These are phyloP conservation scores for Fragum fragum DNA, from an alignment of 2,888 invertebrate genomes.

Conservation along the genomic window DNA sequence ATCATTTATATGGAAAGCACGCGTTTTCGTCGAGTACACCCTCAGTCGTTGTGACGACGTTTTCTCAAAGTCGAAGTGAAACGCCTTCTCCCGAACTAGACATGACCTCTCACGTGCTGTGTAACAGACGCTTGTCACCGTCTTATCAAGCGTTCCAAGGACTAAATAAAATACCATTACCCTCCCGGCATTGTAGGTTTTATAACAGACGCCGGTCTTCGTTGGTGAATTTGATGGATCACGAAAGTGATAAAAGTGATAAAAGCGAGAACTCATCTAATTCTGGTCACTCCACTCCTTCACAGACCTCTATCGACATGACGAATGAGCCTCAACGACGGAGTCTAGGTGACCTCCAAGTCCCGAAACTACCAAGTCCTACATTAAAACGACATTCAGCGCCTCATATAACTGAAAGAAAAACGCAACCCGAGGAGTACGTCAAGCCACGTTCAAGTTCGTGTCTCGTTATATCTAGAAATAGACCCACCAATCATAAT, in stretches of 20 bases:
- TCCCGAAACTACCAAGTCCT: constrained; percentile 44
- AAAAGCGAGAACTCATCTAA: constrained; percentile 44
- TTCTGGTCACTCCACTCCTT: constrained; percentile 39
- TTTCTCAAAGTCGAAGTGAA: constrained; percentile 33
- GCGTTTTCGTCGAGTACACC: constrained; percentile 56
- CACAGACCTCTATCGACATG: constrained; percentile 37
- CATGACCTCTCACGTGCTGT: neutral
- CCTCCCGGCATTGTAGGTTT: constrained; percentile 67
- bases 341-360: constrained; percentile 60
- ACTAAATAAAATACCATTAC: constrained; percentile 53
- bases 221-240: constrained; percentile 64
- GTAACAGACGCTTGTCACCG: constrained; percentile 53
- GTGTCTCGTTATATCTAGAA: constrained; percentile 50
- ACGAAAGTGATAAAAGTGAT: constrained; percentile 24
- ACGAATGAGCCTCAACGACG: constrained; percentile 43
- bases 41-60: constrained; percentile 66
- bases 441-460: constrained; percentile 59
- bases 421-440: constrained; percentile 32
- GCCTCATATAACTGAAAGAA: constrained; percentile 63
- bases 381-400: constrained; percentile 76
- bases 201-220: constrained; percentile 80
- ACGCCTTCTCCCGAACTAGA: constrained; percentile 25
- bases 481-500: constrained; percentile 30
- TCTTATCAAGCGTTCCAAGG: constrained; percentile 49
- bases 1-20: constrained; percentile 29